Percentiles rank a stretch among this genome's conserved stretches.
Conservation (phyloP, 2,113 vertebrate species). For the Phrynosoma blainvillii region DNA sequence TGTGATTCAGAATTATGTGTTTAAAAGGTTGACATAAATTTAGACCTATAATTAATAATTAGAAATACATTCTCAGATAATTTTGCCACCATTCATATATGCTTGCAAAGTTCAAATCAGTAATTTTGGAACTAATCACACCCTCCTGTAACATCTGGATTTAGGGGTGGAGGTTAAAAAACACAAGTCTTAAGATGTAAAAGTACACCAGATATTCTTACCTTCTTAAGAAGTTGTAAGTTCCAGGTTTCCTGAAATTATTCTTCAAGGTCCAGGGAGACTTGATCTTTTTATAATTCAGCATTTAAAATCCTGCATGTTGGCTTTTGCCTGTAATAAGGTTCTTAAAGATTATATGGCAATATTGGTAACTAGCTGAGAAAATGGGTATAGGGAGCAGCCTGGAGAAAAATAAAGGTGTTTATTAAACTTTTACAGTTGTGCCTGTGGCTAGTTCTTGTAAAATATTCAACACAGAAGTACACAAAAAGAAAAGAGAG, state of each 20-base stretch:
- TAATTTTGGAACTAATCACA: too few species aligned
- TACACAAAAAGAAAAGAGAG: not conserved
- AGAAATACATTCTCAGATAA: too few species aligned
- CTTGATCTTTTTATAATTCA: not conserved
- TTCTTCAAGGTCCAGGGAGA: not conserved
- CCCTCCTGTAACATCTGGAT: not conserved
- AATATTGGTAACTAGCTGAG: too few species aligned
- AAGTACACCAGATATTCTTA: not conserved
- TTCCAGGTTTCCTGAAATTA: not conserved
- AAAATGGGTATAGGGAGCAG: not conserved
- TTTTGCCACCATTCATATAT: too few species aligned
- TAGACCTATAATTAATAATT: too few species aligned
- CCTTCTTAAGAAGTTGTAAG: not conserved
- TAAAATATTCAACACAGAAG: not conserved
- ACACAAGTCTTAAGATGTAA: not conserved
- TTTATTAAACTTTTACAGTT: not conserved
- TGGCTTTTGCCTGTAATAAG: not conserved
- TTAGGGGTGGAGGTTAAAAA: not conserved
- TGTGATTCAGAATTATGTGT: too few species aligned
- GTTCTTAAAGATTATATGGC: not conserved
- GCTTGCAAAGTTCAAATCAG: too few species aligned
- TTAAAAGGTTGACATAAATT: too few species aligned
- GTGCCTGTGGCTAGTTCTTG: not conserved
- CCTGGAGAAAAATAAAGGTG: not conserved
- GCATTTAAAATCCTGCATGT: not conserved